Percentiles rank a stretch among this genome's conserved stretches.
These are phyloP conservation scores for Chromis chromis DNA, from an alignment of 2,797 vertebrate species.

Conservation along the genomic window DNA sequence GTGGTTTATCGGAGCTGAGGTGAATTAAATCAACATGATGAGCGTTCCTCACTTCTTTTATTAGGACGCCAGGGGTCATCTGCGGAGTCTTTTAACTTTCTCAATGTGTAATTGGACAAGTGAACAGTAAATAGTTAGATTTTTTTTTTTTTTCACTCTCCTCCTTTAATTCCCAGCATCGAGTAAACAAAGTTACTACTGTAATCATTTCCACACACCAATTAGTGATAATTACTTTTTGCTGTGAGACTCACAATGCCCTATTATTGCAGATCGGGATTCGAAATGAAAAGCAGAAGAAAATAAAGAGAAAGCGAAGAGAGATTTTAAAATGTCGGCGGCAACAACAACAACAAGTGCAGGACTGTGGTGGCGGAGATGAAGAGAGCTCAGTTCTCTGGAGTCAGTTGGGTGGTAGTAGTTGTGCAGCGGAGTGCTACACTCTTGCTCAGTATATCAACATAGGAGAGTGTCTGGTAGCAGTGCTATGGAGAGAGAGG, in stretches of 20 bases:
- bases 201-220: slow-evolving; percentile 75
- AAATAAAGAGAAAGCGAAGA: background rate
- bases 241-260: slow-evolving; percentile 59
- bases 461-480: slow-evolving; percentile 74
- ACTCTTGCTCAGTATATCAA: slow-evolving; percentile 79
- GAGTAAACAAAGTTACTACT: slow-evolving; percentile 72
- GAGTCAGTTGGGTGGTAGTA: slow-evolving; percentile 75
- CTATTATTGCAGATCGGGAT: slow-evolving; percentile 53
- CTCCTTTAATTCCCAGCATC: slow-evolving; percentile 27
- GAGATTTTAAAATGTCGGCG: background rate
- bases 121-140: slow-evolving; percentile 66
- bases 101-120: slow-evolving; percentile 66
- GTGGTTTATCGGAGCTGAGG: slow-evolving; percentile 28
- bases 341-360: slow-evolving; percentile 9
- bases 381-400: slow-evolving; percentile 67
- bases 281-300: slow-evolving; percentile 47
- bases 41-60: slow-evolving; percentile 74
- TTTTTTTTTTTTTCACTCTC: slow-evolving; percentile 53
- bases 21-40: slow-evolving; percentile 79
- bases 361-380: slow-evolving; percentile 48
- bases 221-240: slow-evolving; percentile 76
- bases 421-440: slow-evolving; percentile 66
- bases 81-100: slow-evolving; percentile 82
- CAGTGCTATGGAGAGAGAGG: slow-evolving; percentile 77
- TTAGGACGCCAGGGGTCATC: slow-evolving; percentile 79